Conservation (phyloP, 2,797 vertebrate species). For the Leptoclinus maculatus region DNA sequence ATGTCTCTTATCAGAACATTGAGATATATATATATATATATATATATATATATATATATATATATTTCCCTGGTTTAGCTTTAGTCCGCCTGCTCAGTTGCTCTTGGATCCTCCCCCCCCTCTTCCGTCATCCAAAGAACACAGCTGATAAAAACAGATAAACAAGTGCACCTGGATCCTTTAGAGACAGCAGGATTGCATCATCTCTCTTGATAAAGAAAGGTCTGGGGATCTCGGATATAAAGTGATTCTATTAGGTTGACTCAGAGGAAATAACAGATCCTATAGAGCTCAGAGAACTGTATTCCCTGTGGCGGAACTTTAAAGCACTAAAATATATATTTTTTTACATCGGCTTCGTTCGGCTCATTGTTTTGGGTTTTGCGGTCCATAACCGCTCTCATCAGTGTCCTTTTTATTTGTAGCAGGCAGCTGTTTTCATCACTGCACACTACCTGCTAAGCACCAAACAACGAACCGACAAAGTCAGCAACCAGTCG, state of each 20-base stretch:
- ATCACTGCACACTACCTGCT: background rate
- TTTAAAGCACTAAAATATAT: background rate
- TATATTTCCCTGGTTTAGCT: constrained; percentile 72
- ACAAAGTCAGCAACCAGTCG: background rate
- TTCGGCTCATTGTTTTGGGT: too few species aligned
- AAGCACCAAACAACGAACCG: background rate
- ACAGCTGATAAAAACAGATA: constrained; percentile 82
- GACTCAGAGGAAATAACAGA: constrained; percentile 49
- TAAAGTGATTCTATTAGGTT: constrained; percentile 43
- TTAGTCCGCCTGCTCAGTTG: constrained; percentile 62
- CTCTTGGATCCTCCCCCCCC: constrained; percentile 79
- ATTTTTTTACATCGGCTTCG: background rate
- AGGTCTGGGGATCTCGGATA: constrained; percentile 44
- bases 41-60: background rate
- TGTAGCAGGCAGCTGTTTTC: background rate
- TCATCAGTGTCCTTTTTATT: background rate
- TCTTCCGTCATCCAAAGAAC: constrained; percentile 86
- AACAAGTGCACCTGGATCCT: constrained; percentile 74
- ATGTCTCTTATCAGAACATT: constrained; percentile 68
- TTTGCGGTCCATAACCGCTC: background rate
- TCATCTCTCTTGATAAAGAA: constrained; percentile 62
- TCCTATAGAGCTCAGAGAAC: constrained; percentile 10
- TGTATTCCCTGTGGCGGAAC: background rate
- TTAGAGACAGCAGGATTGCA: constrained; percentile 58
- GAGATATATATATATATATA: constrained; percentile 39